Evolutionary conservation across 2,888 invertebrate species (phyloP).

Genomic region (Ernsta delagoae): DNA sequence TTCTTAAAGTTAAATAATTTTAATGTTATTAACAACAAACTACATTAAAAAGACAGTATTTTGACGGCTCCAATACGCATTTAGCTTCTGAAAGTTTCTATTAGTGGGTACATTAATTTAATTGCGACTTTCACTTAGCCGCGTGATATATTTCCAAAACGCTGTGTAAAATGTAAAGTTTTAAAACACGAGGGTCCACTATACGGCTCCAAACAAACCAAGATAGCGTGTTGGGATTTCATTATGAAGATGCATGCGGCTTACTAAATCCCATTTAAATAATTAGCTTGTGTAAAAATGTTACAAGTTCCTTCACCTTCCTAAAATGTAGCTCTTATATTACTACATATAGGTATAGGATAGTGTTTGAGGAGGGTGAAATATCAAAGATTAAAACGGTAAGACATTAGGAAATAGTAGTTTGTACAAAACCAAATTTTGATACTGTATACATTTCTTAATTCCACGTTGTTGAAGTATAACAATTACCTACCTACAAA

Average conservation of each 20-base stretch:
- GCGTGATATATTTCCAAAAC: slow-evolving; percentile 10
- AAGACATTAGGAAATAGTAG: too few relatives aligned
- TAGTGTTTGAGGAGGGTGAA: too few relatives aligned
- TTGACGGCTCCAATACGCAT: not conserved
- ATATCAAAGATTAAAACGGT: too few relatives aligned
- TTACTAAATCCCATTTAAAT: slow-evolving; percentile 27
- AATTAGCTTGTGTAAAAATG: slow-evolving; percentile 14
- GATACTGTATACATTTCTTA: too few relatives aligned
- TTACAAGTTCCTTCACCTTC: too few relatives aligned
- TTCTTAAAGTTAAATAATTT: too few relatives aligned
- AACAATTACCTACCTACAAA: not conserved
- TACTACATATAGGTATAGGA: too few relatives aligned
- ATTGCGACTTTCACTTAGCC: slow-evolving; percentile 8
- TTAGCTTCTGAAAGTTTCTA: slow-evolving; percentile 7
- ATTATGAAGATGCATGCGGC: slow-evolving; percentile 35
- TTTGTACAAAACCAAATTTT: too few relatives aligned
- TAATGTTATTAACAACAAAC: too few relatives aligned
- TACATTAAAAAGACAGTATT: not conserved
- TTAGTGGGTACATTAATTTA: slow-evolving; percentile 14
- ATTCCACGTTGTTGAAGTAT: not conserved
- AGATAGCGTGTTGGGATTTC: slow-evolving; percentile 28
- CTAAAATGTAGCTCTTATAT: too few relatives aligned
- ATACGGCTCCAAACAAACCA: slow-evolving; percentile 29
- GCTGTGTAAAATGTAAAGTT: slow-evolving; percentile 13
- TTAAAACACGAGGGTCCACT: slow-evolving; percentile 26